Base-by-base conservation (phyloP, 2,888 invertebrate species). In the Leptinotarsa peninsularis region DNA sequence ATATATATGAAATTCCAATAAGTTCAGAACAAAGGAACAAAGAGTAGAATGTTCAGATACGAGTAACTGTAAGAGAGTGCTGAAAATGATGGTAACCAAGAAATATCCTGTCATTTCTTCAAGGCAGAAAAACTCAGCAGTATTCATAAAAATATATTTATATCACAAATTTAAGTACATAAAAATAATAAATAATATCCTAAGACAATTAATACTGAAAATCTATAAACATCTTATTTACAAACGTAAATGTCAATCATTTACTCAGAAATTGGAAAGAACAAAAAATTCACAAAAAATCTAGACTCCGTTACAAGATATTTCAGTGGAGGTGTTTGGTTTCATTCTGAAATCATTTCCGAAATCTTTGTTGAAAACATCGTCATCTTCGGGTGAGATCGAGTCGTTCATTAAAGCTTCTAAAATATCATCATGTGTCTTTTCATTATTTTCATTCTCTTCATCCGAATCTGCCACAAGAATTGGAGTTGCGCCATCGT, bases 401-500 rank as follows among this genome's bases (percentile, higher is more conserved):
- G 74, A 78, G 13, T 60, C 67, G 60, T 77, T 82, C 5, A 81
- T 81, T 68, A 85, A 78, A n/a, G 81, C 78, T 43, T 83, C 82
- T 50, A 85, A 73, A 52, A 83, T 83, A 72, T 81, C 83, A 66
- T 82, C 81, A 68, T 78, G 81, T 18, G 80, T 77, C 15, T 56
- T 67, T 60, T 75, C 81, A 33, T 81, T 76, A 15, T 18, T 66
- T n/a, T 80, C 81, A 21, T 76, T 78, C 50, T 80, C 82, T 67
- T 86, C 86, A 66, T 86, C 85, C 1, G 90, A 89, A 69, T 90
- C 90, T 4, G 90, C 89, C 54, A 91, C 89, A 80, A 91, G 88
- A 75, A 91, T 91, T 1, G 91, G 91, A 1, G 90, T 90, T 2
- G 91, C 91, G 0, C 91, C 91, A 82, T 91, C 91, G 83, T 89